Evolutionary conservation across 92 coral and sea anemone species (phyloP).

Genomic region (Virgularia gustaviana): DNA sequence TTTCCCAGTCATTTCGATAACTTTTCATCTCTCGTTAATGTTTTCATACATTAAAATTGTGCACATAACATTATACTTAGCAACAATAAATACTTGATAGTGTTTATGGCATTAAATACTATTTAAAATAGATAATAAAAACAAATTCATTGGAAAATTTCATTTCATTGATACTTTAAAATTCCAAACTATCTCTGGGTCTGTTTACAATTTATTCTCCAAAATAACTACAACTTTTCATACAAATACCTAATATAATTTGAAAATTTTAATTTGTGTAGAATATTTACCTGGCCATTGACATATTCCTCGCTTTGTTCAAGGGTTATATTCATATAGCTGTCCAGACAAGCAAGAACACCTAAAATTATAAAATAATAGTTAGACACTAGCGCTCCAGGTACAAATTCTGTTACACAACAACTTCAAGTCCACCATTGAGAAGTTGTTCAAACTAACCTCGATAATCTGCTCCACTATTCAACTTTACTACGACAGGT

Average conservation of each 20-base stretch:
- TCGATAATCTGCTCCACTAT: conserved; percentile 98
- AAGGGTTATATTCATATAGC: conserved; percentile 95
- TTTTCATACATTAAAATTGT: too few species aligned
- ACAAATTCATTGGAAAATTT: too few species aligned
- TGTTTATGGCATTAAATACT: too few species aligned
- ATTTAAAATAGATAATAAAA: too few species aligned
- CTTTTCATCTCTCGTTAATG: too few species aligned
- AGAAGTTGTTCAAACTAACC: conserved; percentile 52
- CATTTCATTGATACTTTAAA: too few species aligned
- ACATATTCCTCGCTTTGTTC: conserved; percentile 98
- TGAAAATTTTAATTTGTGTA: neutral
- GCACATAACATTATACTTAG: too few species aligned
- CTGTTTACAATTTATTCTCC: neutral
- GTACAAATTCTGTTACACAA: neutral
- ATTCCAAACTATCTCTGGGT: too few species aligned
- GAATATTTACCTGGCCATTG: conserved; percentile 80
- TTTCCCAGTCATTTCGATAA: too few species aligned
- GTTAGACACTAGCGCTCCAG: neutral
- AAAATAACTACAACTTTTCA: neutral
- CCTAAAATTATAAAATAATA: conserved; percentile 63
- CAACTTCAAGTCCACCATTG: neutral
- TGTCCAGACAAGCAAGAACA: conserved; percentile 91
- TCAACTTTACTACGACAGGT: conserved; percentile 94
- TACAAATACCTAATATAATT: neutral
- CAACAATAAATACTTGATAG: too few species aligned